Conservation (phyloP, 2,888 invertebrate genomes). For the Linyphia triangularis region DNA sequence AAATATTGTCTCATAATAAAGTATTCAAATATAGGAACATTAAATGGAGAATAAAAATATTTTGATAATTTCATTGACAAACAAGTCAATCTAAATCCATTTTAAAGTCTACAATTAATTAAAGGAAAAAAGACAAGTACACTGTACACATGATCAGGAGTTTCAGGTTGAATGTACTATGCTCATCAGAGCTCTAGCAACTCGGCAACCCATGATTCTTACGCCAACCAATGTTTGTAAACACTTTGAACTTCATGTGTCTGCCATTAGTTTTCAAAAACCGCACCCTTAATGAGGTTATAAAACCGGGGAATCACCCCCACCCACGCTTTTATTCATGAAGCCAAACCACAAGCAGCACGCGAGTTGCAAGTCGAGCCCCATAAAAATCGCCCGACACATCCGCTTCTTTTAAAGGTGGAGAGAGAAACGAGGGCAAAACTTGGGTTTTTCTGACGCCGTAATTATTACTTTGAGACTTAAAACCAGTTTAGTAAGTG, state of each 20-base stretch:
- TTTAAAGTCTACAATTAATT: too few relatives aligned
- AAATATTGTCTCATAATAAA: too few relatives aligned
- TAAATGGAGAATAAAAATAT: too few relatives aligned
- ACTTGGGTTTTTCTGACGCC: neutral
- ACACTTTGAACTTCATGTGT: neutral
- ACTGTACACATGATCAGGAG: too few relatives aligned
- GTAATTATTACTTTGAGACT: neutral
- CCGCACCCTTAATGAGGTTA: neutral
- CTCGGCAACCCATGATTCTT: too few relatives aligned
- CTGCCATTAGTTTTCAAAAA: neutral
- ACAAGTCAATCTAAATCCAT: too few relatives aligned
- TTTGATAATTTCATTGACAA: too few relatives aligned
- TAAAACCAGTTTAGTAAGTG: constrained; percentile 10
- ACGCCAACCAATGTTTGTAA: neutral
- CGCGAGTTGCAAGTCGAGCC: neutral
- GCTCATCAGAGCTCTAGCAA: too few relatives aligned
- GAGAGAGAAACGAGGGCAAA: constrained; percentile 17
- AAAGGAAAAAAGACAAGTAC: too few relatives aligned
- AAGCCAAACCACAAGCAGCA: neutral
- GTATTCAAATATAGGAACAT: too few relatives aligned
- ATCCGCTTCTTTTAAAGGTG: neutral
- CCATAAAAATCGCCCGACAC: neutral
- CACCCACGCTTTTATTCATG: neutral
- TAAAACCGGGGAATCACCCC: neutral
- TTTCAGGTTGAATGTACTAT: too few relatives aligned